A percentile compares a stretch with the other conserved stretches of the same genome.
Conservation (phyloP, 2,113 vertebrate species). For the Colossoma macropomum region DNA sequence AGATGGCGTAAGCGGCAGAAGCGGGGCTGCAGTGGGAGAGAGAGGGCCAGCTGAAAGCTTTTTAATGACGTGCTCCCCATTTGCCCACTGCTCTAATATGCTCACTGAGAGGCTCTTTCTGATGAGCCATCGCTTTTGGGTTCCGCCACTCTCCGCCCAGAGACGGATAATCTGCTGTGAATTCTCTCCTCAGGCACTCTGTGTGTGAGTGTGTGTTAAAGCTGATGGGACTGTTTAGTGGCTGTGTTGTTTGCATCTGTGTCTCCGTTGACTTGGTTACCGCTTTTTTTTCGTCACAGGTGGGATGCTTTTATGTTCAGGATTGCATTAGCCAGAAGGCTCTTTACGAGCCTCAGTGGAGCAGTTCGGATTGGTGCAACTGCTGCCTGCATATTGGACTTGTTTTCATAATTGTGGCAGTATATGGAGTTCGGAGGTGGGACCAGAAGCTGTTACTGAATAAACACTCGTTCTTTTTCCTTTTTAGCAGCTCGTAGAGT, state of each 20-base stretch:
- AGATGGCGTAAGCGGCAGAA: constrained; percentile 34
- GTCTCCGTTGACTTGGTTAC: constrained; percentile 31
- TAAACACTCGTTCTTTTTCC: neutral
- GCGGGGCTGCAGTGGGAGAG: constrained; percentile 25
- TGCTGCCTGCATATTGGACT: constrained; percentile 13
- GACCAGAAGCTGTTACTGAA: neutral
- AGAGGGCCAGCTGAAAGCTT: constrained; percentile 41
- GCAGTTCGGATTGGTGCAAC: neutral
- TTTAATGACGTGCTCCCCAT: constrained; percentile 45
- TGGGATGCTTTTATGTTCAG: constrained; percentile 24
- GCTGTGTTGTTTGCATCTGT: constrained; percentile 35
- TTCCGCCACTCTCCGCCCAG: constrained; percentile 17
- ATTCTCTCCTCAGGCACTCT: constrained; percentile 40
- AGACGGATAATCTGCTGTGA: constrained; percentile 46
- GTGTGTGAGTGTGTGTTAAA: constrained; percentile 6
- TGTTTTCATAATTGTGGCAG: neutral
- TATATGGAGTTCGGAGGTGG: neutral
- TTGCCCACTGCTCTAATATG: constrained; percentile 46
- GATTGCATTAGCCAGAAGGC: constrained; percentile 45
- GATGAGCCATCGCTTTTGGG: constrained; percentile 48
- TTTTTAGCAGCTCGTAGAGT: neutral
- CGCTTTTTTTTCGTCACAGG: constrained; percentile 23
- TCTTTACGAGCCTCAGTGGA: constrained; percentile 10
- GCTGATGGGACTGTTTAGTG: constrained; percentile 19
- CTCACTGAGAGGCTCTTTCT: constrained; percentile 45